These are phyloP conservation scores for Lasius platythorax DNA, from an alignment of 2,888 invertebrate species.

Conservation along the genomic window DNA sequence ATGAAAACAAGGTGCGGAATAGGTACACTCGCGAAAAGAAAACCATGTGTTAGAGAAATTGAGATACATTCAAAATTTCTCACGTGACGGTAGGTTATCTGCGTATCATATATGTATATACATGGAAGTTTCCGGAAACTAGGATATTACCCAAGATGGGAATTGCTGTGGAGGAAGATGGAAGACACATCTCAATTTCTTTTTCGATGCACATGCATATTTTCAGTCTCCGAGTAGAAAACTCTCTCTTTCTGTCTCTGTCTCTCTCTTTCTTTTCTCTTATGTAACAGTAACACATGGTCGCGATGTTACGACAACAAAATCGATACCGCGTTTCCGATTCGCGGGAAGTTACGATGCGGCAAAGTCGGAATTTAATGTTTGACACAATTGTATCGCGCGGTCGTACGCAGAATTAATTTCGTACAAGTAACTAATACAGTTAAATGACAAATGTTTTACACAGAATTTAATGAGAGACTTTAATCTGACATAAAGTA, in stretches of 20 bases:
- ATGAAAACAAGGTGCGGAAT: conserved; percentile 14
- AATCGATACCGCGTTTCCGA: conserved; percentile 24
- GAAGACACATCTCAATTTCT: conserved; percentile 56
- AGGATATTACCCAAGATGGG: conserved; percentile 46
- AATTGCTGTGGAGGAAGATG: conserved; percentile 46
- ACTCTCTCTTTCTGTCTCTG: neutral
- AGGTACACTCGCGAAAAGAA: conserved; percentile 18
- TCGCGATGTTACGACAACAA: conserved; percentile 10
- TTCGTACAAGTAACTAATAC: neutral
- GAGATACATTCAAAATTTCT: conserved; percentile 55
- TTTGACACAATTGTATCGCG: neutral
- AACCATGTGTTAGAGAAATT: conserved; percentile 33
- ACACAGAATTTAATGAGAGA: neutral
- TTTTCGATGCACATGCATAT: conserved; percentile 40
- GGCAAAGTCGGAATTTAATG: conserved; percentile 7
- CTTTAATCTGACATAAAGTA: neutral
- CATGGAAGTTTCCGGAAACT: conserved; percentile 46
- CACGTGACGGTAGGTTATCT: conserved; percentile 47
- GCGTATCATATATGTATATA: conserved; percentile 12
- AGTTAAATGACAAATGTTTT: neutral
- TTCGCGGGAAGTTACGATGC: neutral
- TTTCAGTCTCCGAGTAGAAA: conserved; percentile 30
- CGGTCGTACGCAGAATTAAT: neutral
- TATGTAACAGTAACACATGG: conserved; percentile 15
- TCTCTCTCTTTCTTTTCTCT: neutral